Evolutionary conservation across 2,113 vertebrate genomes (phyloP), one percentile per base, ranked within the genome.

Genomic region (Onychostruthus taczanowskii): DNA sequence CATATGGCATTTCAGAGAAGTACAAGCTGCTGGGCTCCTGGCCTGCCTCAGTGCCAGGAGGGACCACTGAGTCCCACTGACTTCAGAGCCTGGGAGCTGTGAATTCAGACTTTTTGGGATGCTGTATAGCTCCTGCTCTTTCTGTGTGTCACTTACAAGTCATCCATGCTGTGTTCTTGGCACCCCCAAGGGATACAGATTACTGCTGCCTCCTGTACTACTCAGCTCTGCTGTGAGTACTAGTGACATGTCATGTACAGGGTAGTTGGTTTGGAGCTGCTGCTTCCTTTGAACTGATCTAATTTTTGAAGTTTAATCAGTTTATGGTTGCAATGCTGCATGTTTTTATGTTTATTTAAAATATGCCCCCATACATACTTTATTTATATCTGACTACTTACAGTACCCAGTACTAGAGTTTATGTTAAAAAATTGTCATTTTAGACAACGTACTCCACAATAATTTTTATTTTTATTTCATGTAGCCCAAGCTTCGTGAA

Each of bases 1-100:
- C 94, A 92, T 68, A 79, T 13, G 62, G 93, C 70, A 75, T 79
- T 79, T 85, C 49, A 13, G 75, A 75, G 66, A 83, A 86, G 35
- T 58, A 47, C 89, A 88, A 68, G 70, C 91, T 95, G 94, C 82
- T 63, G 31, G 1, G 44, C 49, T 87, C 62, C 67, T 92, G 47
- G 89, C 62, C 33, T 15, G 7, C 63, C 26, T 67, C 1, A 0
- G n/a, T 70, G 67, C 58, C 70, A 89, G 59, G 68, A 84, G 28
- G 43, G 44, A 72, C 70, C 39, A 46, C 66, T 0, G 7, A 21
- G 56, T 87, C 61, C 73, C 0, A 0, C 59, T 56, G 73, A 24
- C 39, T 87, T 74, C 5, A 3, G 52, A 87, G 59, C 37, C 35
- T 39, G 13, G 52, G 61, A 90, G 30, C 26, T 79, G 66, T 4